Conservation (phyloP, 2,888 invertebrate species). For the Hydrotaea cyrtoneurina region DNA sequence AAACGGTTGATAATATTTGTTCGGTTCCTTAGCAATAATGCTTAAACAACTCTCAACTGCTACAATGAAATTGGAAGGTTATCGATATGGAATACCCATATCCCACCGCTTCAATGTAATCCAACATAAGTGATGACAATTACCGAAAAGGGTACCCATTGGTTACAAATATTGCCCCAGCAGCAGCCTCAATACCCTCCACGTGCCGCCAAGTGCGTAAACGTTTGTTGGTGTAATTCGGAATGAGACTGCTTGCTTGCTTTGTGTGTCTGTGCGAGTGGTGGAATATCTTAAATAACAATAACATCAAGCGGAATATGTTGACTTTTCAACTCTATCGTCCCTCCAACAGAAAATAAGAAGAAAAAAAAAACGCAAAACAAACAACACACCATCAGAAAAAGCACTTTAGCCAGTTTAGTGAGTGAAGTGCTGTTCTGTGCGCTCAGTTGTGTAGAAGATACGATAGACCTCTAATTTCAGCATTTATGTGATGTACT, state of each 20-base stretch:
- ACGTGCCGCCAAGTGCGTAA: too few species aligned
- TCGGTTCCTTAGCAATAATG: too few species aligned
- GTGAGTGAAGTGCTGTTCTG: background rate
- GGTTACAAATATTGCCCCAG: too few species aligned
- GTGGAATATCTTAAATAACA: background rate
- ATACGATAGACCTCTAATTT: conserved; percentile 34
- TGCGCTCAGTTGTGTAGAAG: background rate
- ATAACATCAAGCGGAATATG: conserved; percentile 10
- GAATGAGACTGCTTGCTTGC: too few species aligned
- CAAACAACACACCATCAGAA: background rate
- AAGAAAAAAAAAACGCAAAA: conserved; percentile 1
- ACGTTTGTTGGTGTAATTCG: too few species aligned
- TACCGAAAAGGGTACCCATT: too few species aligned
- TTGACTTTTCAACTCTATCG: conserved; percentile 44
- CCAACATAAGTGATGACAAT: conserved; percentile 24
- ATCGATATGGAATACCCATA: too few species aligned
- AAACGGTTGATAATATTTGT: too few species aligned
- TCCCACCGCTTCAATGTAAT: background rate
- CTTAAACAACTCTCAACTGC: too few species aligned
- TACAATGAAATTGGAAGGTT: too few species aligned
- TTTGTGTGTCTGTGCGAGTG: too few species aligned
- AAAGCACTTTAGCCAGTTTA: conserved; percentile 23
- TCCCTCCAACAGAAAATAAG: background rate
- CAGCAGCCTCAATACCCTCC: too few species aligned
- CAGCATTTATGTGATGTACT: conserved; percentile 18